These are phyloP conservation scores for Yoshiicerus persimilis DNA, from an alignment of 1,140 invertebrate species.

Conservation along the genomic window DNA sequence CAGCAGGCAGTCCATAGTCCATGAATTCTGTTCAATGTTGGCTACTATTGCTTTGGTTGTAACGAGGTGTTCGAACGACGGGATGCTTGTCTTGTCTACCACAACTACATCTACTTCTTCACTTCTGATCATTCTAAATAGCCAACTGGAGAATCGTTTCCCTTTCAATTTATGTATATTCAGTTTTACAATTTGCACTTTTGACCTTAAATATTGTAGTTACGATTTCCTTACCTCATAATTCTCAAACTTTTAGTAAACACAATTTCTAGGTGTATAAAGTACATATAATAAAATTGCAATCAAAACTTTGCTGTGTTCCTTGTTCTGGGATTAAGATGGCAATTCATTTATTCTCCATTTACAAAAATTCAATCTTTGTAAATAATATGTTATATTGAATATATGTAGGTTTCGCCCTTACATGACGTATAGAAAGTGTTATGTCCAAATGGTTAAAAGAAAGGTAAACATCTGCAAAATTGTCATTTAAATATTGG, in stretches of 20 bases:
- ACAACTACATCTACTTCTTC: not conserved
- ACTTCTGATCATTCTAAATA: not conserved
- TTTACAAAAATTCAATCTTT: no score
- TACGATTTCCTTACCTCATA: not conserved
- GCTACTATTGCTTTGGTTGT: not conserved
- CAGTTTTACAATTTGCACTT: not conserved
- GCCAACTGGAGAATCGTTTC: not conserved
- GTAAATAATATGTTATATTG: no score
- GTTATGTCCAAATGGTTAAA: no score
- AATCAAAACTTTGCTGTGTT: not conserved
- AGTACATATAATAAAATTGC: not conserved
- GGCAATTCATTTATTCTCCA: no score
- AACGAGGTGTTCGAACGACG: not conserved
- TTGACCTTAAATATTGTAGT: not conserved
- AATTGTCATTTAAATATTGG: no score
- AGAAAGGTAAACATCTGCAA: no score
- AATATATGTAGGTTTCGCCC: no score
- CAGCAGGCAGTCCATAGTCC: constrained; percentile 9
- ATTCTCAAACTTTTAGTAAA: no score
- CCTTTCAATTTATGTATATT: no score
- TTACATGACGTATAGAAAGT: no score
- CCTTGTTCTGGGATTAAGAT: no score
- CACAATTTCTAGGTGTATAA: not conserved
- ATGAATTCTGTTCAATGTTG: not conserved
- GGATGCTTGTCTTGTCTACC: not conserved